Evolutionary conservation across 2,113 vertebrate genomes (phyloP), one percentile per base, ranked within the genome.

Genomic region (Misgurnus anguillicaudatus): DNA sequence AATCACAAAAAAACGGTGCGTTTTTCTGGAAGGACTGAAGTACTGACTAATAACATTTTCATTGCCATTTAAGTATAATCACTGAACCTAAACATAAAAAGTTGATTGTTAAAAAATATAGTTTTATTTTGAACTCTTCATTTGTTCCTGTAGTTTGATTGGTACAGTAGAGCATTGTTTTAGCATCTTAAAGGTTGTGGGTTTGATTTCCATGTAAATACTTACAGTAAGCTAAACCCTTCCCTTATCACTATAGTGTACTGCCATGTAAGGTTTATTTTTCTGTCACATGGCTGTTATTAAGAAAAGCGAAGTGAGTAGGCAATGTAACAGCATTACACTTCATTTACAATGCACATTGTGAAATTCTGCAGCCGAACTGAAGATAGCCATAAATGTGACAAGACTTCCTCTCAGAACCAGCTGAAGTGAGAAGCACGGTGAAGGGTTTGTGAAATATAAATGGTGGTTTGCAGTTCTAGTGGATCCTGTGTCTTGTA

Each of bases 381-480:
- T 10, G 31, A 36, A 53, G 45, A 9, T 81, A 39, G 67, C 31
- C 4, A 42, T 39, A 9, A 58, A 57, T 53, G 67, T 24, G 58
- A 51, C 31, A 9, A 71, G 74, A 51, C 57, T 17, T 70, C 36
- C n/a, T 60, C 31, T 45, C 16, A 61, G 45, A 78, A 9, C 62
- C 47, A 19, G 31, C 24, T 9, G 24, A 61, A 62, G 48, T 39
- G 51, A 64, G 10, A 38, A 21, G n/a, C 38, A 55, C 70, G 65
- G 65, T 67, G 47, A 42, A 19, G 11, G 36, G 19, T 11, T 39
- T 51, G 70, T 70, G 72, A 83, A 69, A 76, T 83, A 58, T 64
- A 79, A 83, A 83, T 14, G 39, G 47, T 51, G 71, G 65, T 64
- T 76, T 58, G n/a, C 63, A 10, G 9, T 51, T 67, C 48, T 82